A percentile compares a stretch with the other conserved stretches of the same genome.
Evolutionary conservation across 2,113 vertebrate species (phyloP).

Genomic region (Spermophilus dauricus): DNA sequence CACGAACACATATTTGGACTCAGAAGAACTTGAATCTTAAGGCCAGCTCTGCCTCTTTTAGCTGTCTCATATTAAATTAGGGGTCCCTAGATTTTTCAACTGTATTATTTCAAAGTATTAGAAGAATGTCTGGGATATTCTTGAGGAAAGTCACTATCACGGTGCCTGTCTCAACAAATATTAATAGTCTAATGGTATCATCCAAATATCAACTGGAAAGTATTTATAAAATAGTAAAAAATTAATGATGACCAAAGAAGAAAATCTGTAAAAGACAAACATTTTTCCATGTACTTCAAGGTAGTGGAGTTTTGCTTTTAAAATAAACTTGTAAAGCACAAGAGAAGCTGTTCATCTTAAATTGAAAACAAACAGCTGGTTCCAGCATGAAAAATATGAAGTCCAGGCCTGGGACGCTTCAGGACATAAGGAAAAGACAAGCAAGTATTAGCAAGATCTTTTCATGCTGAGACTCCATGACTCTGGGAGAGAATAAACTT

Average conservation of each 20-base stretch:
- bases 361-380: background rate
- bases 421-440: background rate
- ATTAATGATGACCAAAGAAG: background rate
- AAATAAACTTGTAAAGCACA: background rate
- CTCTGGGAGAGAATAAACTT: background rate
- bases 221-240: background rate
- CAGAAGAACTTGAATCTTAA: background rate
- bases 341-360: background rate
- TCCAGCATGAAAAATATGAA: background rate
- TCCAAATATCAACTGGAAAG: background rate
- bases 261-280: background rate
- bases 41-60: rapidly evolving
- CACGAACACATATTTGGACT: background rate
- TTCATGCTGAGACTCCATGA: background rate
- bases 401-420: rapidly evolving
- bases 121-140: background rate
- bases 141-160: background rate
- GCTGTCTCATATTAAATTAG: rapidly evolving
- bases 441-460: background rate
- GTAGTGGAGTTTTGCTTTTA: background rate
- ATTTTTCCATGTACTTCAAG: background rate
- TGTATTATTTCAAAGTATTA: background rate
- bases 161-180: background rate
- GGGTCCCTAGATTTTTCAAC: background rate
- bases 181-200: background rate